Conservation (phyloP, 92 coral and sea anemone species). For the Pocillopora meandrina region DNA sequence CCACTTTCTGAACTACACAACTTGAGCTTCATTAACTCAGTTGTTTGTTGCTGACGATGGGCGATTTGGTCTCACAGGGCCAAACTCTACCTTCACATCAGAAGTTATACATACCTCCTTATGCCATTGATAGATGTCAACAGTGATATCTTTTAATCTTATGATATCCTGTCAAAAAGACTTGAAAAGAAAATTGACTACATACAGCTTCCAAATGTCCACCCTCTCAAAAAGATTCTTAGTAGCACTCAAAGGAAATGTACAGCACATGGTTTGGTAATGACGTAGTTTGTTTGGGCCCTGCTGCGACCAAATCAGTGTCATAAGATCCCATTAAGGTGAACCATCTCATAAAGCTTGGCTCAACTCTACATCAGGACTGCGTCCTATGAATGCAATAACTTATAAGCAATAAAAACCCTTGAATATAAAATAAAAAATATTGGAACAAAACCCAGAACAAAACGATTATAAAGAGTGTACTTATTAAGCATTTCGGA, state of each 20-base stretch:
- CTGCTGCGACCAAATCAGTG: too few species aligned
- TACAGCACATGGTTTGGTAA: not conserved
- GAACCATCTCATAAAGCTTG: too few species aligned
- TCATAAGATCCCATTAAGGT: too few species aligned
- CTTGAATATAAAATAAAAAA: too few species aligned
- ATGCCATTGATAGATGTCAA: slow-evolving; percentile 1
- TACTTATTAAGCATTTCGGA: too few species aligned
- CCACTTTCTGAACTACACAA: too few species aligned
- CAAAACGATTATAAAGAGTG: too few species aligned
- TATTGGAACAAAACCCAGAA: too few species aligned
- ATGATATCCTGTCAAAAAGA: not conserved
- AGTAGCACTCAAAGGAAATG: not conserved
- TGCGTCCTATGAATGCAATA: too few species aligned
- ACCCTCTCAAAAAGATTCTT: not conserved
- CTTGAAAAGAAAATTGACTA: not conserved
- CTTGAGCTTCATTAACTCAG: not conserved
- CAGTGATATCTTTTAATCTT: slow-evolving; percentile 1
- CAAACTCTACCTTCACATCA: slow-evolving; percentile 16
- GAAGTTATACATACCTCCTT: slow-evolving; percentile 13
- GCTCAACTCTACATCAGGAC: too few species aligned
- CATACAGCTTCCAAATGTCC: slow-evolving; percentile 1
- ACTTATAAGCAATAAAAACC: too few species aligned
- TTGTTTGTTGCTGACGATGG: not conserved
- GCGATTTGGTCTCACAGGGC: not conserved
- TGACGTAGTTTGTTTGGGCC: too few species aligned